Evolutionary conservation across 2,888 invertebrate species (phyloP), one percentile per base, ranked within the genome.

Genomic region (Trichopoda pennipes): DNA sequence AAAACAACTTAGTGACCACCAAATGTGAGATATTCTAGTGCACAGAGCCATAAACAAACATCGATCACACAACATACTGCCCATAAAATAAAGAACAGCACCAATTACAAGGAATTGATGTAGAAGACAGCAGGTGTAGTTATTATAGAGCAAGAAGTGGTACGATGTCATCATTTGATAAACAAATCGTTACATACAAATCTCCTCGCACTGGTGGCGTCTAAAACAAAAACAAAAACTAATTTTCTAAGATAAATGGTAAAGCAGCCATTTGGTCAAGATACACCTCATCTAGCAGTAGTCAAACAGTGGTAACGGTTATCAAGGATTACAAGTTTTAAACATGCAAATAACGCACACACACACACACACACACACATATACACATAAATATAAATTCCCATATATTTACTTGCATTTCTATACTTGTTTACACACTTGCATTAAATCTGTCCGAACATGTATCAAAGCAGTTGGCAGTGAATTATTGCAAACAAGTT

Each of bases 401-500:
- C 6, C 28, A 28, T 6, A 28, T 28, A 28, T 28, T 4, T 28
- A 28, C 7, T 2, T 28, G 7, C 28, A 38, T 9, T 35, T 23
- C 16, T 55, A 17, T 47, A 47, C 60, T 10, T 55, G 64, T 56
- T 35, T 64, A 49, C 19, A 53, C 73, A 44, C 58, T 70, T 72
- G 66, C 64, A 73, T 58, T 17, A 64, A 72, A 55, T 19, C 61
- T 69, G 68, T 75, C 49, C 38, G 17, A 51, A 80, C 85, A 84
- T 85, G 84, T 79, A 84, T 86, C 86, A 85, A 81, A 84, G 84
- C 84, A 83, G 86, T 85, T 86, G 86, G 85, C 85, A 89, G 87
- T 90, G 90, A 90, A 90, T 90, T 90, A 90, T 90, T 87, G 88
- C 88, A 87, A 88, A 90, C 89, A 88, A 89, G 89, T 89, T 88